These are phyloP conservation scores for Noctua comes DNA, from an alignment of 2,888 invertebrate genomes.

Conservation along the genomic window DNA sequence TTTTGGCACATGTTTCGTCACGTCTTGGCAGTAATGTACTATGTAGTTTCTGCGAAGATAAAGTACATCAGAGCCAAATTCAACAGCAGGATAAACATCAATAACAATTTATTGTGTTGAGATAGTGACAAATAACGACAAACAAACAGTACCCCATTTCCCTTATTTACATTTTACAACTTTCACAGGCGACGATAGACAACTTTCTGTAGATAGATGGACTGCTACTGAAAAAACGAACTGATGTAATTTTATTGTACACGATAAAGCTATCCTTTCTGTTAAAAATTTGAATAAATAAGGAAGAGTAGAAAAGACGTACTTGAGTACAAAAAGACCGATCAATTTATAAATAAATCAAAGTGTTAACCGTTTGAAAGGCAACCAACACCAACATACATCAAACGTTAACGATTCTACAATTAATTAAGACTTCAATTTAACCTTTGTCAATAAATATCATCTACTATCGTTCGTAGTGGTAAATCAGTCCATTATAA, in stretches of 20 bases:
- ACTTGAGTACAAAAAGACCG: too few relatives aligned
- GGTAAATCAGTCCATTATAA: not conserved
- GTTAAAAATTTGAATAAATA: not conserved
- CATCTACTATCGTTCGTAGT: not conserved
- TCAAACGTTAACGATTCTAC: not conserved
- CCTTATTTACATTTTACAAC: slow-evolving; percentile 40
- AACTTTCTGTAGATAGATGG: slow-evolving; percentile 6
- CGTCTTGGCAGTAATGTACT: not conserved
- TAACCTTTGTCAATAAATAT: not conserved
- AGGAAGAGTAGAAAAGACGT: not conserved
- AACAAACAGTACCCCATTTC: slow-evolving; percentile 32
- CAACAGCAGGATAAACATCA: slow-evolving; percentile 42
- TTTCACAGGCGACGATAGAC: slow-evolving; percentile 4
- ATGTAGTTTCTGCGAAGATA: not conserved
- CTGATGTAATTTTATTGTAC: slow-evolving; percentile 1
- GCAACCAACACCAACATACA: slow-evolving; percentile 5
- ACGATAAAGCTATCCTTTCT: not conserved
- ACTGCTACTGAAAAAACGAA: not conserved
- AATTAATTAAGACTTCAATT: not conserved
- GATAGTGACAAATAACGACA: slow-evolving; percentile 23
- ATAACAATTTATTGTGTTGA: slow-evolving; percentile 31
- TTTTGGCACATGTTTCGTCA: not conserved
- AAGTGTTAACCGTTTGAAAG: not conserved
- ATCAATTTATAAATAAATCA: slow-evolving; percentile 6
- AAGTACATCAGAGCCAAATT: slow-evolving; percentile 6